Percentiles rank a stretch among this genome's conserved stretches.
These are phyloP conservation scores for Atherinomorus stipes DNA, from an alignment of 2,113 vertebrate species.

Conservation along the genomic window DNA sequence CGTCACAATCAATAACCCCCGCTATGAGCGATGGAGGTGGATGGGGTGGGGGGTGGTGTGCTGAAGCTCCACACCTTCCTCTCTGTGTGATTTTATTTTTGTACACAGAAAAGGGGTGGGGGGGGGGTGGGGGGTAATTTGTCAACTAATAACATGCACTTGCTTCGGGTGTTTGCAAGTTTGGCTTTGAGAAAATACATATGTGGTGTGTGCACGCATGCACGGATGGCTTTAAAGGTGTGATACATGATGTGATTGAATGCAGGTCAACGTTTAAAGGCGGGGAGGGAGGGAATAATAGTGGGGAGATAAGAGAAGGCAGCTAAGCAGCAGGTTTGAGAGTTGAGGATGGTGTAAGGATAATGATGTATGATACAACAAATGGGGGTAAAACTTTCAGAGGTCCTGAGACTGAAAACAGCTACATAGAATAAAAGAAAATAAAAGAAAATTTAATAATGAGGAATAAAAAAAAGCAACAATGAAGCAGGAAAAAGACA, in stretches of 20 bases:
- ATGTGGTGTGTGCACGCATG: slow-evolving; percentile 58
- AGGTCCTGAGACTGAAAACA: too few relatives aligned
- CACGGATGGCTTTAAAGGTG: slow-evolving; percentile 35
- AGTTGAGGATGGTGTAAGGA: neutral
- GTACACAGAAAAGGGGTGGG: slow-evolving; percentile 1
- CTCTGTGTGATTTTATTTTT: slow-evolving; percentile 61
- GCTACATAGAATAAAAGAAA: neutral
- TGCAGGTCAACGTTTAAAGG: slow-evolving; percentile 25
- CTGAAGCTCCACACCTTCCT: slow-evolving; percentile 32
- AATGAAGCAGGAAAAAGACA: too few relatives aligned
- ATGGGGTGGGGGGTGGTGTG: too few relatives aligned
- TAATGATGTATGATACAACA: too few relatives aligned
- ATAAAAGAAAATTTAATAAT: neutral
- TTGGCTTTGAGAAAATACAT: slow-evolving; percentile 71
- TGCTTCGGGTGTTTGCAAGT: slow-evolving; percentile 59
- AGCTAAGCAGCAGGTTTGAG: neutral
- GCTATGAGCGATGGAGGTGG: slow-evolving; percentile 81
- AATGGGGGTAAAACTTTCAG: too few relatives aligned
- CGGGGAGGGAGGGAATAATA: neutral
- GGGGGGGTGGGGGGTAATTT: slow-evolving; percentile 14
- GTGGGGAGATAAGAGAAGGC: neutral
- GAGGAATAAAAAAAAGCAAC: too few relatives aligned
- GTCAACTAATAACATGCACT: slow-evolving; percentile 63
- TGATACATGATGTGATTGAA: slow-evolving; percentile 49
- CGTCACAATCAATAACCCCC: slow-evolving; percentile 79